Conservation (phyloP, 2,888 invertebrate species). For the Leucozona laternaria region DNA sequence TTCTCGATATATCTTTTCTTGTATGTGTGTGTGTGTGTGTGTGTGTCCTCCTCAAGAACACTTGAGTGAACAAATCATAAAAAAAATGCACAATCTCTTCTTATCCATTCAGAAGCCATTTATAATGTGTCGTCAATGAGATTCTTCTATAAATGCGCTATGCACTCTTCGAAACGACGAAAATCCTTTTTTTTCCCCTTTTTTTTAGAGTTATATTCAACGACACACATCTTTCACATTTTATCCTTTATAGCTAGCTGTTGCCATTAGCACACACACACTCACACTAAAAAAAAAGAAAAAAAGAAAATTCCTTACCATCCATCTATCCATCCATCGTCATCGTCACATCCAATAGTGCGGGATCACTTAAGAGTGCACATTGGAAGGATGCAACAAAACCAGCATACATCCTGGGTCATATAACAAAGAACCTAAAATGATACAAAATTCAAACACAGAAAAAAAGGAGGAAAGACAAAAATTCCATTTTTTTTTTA, state of each 20-base stretch:
- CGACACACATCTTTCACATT: slow-evolving; percentile 18
- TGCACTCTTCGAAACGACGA: slow-evolving; percentile 52
- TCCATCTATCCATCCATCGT: slow-evolving; percentile 18
- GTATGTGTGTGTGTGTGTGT: too few species aligned
- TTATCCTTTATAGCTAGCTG: neutral
- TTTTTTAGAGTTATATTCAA: slow-evolving; percentile 10
- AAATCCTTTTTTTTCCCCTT: slow-evolving; percentile 42
- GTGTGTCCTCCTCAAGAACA: neutral
- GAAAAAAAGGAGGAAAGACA: neutral
- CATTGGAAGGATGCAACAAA: slow-evolving; percentile 58
- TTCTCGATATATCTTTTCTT: neutral
- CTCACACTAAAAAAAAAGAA: neutral
- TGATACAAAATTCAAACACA: slow-evolving; percentile 40
- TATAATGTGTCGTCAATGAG: slow-evolving; percentile 72
- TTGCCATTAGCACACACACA: slow-evolving; percentile 4
- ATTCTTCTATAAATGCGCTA: slow-evolving; percentile 64
- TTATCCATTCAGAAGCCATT: slow-evolving; percentile 68
- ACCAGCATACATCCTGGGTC: slow-evolving; percentile 44
- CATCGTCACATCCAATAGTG: slow-evolving; percentile 39
- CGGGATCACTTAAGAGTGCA: slow-evolving; percentile 67
- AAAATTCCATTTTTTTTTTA: slow-evolving; percentile 34
- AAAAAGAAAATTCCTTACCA: neutral
- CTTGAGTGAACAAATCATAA: slow-evolving; percentile 13
- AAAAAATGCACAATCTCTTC: slow-evolving; percentile 52
- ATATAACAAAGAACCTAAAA: slow-evolving; percentile 24